A percentile compares a stretch with the other conserved stretches of the same genome.
Evolutionary conservation across 2,113 vertebrate genomes (phyloP).

Genomic region (Forbesichthys agassizii): DNA sequence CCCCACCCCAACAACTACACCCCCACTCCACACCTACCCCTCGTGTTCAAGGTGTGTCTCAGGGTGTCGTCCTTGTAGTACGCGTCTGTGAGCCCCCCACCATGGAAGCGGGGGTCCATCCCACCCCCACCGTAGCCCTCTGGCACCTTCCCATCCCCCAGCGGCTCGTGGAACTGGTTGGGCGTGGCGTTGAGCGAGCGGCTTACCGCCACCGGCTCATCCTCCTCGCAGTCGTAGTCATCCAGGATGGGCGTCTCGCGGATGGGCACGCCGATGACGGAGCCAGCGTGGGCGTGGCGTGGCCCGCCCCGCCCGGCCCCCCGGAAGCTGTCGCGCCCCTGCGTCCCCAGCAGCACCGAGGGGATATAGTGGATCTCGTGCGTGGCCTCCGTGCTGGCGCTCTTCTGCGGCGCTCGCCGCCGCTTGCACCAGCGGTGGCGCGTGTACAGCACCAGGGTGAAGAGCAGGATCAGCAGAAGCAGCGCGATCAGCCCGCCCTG

Average conservation of each 20-base stretch:
- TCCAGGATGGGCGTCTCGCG: conserved; percentile 96
- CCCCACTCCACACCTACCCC: conserved; percentile 77
- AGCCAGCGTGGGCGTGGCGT: conserved; percentile 85
- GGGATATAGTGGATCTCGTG: conserved; percentile 99
- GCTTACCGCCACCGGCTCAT: conserved; percentile 80
- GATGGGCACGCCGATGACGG: conserved; percentile 93
- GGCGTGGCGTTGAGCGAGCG: conserved; percentile 70
- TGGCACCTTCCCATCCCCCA: conserved; percentile 78
- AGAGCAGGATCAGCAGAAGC: conserved; percentile 90
- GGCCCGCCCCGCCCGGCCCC: conserved; percentile 77
- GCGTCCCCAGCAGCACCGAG: conserved; percentile 90
- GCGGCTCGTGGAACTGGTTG: conserved; percentile 68
- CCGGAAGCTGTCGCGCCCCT: conserved; percentile 89
- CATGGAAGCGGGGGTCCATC: conserved; percentile 10
- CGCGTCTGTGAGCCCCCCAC: conserved; percentile 78
- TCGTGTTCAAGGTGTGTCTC: conserved; percentile 84
- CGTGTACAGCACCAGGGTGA: conserved; percentile 91
- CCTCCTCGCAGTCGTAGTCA: conserved; percentile 91
- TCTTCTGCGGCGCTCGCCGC: conserved; percentile 92
- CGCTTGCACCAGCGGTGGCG: conserved; percentile 95
- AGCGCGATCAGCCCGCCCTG: conserved; percentile 95
- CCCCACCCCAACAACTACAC: background rate
- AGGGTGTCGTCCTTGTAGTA: conserved; percentile 83
- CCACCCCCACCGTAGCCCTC: conserved; percentile 79
- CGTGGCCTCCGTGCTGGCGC: conserved; percentile 95